phyloP scores from a whole-genome alignment of 1,140 invertebrate genomes.

The Neodiprion lecontei region DNA sequence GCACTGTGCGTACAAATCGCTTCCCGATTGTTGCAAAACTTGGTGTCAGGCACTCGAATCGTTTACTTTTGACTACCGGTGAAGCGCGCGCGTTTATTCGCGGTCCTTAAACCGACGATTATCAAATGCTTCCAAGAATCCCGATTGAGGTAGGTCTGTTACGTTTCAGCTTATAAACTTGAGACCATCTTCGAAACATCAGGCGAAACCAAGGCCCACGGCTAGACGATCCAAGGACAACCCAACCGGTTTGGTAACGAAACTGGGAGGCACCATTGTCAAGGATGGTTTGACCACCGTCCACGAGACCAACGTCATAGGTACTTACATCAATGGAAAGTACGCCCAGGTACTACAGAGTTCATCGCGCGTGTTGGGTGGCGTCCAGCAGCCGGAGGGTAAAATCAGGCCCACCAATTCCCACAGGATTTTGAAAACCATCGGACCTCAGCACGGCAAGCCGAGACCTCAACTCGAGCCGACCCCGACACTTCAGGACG shows the following conservation, averaged over 20 bases:
- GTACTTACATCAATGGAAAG: slow-evolving; percentile 86
- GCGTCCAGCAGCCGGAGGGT: slow-evolving; percentile 30
- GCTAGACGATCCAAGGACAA: slow-evolving; percentile 66
- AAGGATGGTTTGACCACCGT: slow-evolving; percentile 84
- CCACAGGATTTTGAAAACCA: slow-evolving; percentile 76
- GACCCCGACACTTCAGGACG: slow-evolving; percentile 63
- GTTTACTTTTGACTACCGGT: too few relatives aligned
- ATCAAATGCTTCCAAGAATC: background rate
- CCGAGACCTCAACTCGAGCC: slow-evolving; percentile 65
- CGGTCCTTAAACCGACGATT: too few relatives aligned
- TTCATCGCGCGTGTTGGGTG: slow-evolving; percentile 67
- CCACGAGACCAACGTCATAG: slow-evolving; percentile 87
- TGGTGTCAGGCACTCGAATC: too few relatives aligned
- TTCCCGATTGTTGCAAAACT: too few relatives aligned
- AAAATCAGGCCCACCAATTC: slow-evolving; percentile 72
- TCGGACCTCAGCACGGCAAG: slow-evolving; percentile 67
- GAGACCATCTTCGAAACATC: slow-evolving; percentile 52
- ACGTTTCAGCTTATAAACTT: slow-evolving; percentile 56
- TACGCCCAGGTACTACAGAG: slow-evolving; percentile 84
- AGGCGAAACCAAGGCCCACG: slow-evolving; percentile 46
- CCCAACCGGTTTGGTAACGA: slow-evolving; percentile 80
- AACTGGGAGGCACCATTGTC: slow-evolving; percentile 81
- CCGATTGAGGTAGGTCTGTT: slow-evolving; percentile 6
- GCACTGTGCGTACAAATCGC: too few relatives aligned
- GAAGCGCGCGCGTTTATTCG: too few relatives aligned